Evolutionary conservation across 2,888 invertebrate species (phyloP), one percentile per base, ranked within the genome.

Genomic region (Sceliomorpha sp.): DNA sequence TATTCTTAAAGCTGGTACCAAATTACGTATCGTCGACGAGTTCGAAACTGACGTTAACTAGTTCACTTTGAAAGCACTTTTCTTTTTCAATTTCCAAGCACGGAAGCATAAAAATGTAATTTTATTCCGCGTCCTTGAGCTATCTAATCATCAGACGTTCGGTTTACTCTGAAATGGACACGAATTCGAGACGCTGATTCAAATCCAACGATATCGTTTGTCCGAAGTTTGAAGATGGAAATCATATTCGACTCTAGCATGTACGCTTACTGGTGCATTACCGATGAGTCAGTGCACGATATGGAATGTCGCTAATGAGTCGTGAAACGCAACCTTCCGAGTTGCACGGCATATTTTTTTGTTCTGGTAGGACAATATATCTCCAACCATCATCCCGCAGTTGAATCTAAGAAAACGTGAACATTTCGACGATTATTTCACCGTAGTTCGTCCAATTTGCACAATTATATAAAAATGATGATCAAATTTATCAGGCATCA

Each of bases 231-330:
- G 55, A 55, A 59, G 70, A 70, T 70, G 53, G 63, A 70, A 70
- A 56, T 70, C 50, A 64, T 45, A 55, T 45, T 29, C 42, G 20
- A 53, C 53, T 50, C 40, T 59, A 45, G 64, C 45, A 78, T 70
- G 70, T 73, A 75, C 70, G 69, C 69, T 60, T 73, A 74, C 69
- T 62, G 73, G 73, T 67, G 74, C 72, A 80, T 80, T 77, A 78
- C 75, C 75, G 83, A 83, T 86, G 86, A 86, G 79, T 87, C 86
- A 86, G 80, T 75, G 73, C 78, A 75, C 76, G 72, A 76, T 63
- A 76, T 74, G 86, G 86, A 87, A 86, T 86, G 86, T 85, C 82
- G 86, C 84, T 86, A 87, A 86, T 85, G 84, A 84, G 79, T 74
- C 71, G 75, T 42, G 7, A 24, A 24, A 24, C 24, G 24, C 7